Evolutionary conservation across 2,113 vertebrate species (phyloP).

Genomic region (Verasper variegatus): DNA sequence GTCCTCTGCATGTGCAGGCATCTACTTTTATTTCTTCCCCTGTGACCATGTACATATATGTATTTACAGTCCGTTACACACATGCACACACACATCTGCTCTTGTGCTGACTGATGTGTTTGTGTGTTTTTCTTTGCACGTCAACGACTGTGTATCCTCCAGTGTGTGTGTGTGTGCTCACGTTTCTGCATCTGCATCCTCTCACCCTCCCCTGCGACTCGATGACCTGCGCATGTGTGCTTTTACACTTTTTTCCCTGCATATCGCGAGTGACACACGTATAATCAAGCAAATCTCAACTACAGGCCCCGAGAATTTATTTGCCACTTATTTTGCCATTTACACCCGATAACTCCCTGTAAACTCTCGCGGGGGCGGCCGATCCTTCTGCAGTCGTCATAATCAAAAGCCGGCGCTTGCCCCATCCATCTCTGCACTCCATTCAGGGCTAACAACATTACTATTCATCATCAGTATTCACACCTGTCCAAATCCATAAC

Average conservation of each 20-base stretch:
- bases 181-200: not conserved
- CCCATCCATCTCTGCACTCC: conserved; percentile 54
- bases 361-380: conserved; percentile 22
- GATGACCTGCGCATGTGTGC: not conserved
- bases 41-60: too few relatives aligned
- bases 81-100: too few relatives aligned
- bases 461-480: conserved; percentile 73
- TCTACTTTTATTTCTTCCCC: too few relatives aligned
- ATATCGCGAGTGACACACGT: conserved; percentile 4
- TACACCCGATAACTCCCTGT: conserved; percentile 32
- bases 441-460: conserved; percentile 56
- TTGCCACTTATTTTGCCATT: conserved; percentile 52
- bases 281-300: not conserved
- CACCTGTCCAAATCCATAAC: conserved; percentile 70
- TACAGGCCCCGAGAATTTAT: conserved; percentile 7
- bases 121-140: too few relatives aligned
- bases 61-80: too few relatives aligned
- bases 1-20: too few relatives aligned
- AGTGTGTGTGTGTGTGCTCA: too few relatives aligned
- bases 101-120: too few relatives aligned
- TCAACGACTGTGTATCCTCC: too few relatives aligned
- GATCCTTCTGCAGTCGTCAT: conserved; percentile 25
- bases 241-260: not conserved
- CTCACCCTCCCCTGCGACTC: not conserved
- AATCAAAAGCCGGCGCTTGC: conserved; percentile 41